Conservation (phyloP, 2,888 invertebrate species). For the Sarcophaga rosellei region DNA sequence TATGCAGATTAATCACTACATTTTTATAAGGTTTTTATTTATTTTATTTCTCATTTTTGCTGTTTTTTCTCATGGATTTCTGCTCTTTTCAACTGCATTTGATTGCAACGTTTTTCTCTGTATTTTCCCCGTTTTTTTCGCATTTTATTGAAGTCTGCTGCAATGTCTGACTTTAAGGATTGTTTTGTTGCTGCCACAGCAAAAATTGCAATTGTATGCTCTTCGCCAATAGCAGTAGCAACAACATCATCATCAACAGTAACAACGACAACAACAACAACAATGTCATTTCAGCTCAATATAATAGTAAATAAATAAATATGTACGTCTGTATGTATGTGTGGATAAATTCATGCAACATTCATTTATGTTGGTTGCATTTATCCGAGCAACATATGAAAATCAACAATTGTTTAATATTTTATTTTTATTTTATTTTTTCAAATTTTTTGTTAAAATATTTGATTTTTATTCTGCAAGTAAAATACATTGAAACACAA, state of each 20-base stretch:
- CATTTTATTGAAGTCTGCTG: conserved; percentile 9
- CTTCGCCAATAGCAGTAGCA: not conserved
- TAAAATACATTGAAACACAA: not conserved
- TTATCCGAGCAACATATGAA: conserved; percentile 34
- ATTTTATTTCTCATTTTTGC: not conserved
- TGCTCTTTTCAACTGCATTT: conserved; percentile 36
- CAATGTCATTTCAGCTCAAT: conserved; percentile 26
- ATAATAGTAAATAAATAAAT: conserved; percentile 15
- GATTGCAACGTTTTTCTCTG: conserved; percentile 19
- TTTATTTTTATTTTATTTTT: not conserved
- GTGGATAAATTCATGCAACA: not conserved
- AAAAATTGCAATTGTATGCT: not conserved
- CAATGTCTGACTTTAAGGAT: conserved; percentile 52
- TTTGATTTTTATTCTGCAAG: conserved; percentile 13
- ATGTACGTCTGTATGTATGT: not conserved
- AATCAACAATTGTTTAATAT: conserved; percentile 29
- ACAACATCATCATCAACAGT: too few species aligned
- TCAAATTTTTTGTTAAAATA: not conserved
- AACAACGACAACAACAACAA: too few species aligned
- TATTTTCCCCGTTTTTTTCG: conserved; percentile 1
- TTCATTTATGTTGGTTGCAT: not conserved
- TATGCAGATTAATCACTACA: conserved; percentile 51
- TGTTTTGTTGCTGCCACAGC: conserved; percentile 38
- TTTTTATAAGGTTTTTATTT: conserved; percentile 31
- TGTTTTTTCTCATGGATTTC: conserved; percentile 6